Conservation (phyloP, 2,888 invertebrate species). For the Candidula unifasciata region DNA sequence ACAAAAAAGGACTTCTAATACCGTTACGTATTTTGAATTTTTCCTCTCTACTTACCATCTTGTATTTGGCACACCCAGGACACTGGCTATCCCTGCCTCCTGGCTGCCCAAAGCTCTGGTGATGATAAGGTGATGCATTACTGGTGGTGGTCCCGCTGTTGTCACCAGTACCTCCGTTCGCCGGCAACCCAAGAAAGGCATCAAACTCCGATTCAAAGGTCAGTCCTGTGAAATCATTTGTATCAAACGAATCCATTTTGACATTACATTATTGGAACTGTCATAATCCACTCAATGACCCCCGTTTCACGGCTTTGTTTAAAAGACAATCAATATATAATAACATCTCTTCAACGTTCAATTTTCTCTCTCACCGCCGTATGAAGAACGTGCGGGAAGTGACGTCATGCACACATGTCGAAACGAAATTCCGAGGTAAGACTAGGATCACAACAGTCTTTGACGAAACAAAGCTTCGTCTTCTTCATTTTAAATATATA, state of each 20-base stretch:
- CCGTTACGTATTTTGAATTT: background rate
- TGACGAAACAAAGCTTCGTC: slow-evolving; percentile 2
- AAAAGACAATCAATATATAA: background rate
- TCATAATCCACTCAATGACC: background rate
- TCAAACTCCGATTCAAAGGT: slow-evolving; percentile 31
- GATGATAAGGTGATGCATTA: too few relatives aligned
- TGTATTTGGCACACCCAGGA: slow-evolving; percentile 35
- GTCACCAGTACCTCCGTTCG: background rate
- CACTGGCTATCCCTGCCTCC: slow-evolving; percentile 22
- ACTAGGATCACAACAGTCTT: background rate
- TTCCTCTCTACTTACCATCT: slow-evolving; percentile 12
- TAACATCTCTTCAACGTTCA: background rate
- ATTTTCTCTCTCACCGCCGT: slow-evolving; percentile 23
- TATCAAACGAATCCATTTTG: slow-evolving; percentile 34
- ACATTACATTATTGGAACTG: background rate
- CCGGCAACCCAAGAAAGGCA: slow-evolving; percentile 15
- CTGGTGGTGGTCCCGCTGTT: background rate
- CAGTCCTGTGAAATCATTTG: slow-evolving; percentile 1
- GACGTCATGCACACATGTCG: slow-evolving; percentile 12
- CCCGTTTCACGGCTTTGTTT: slow-evolving; percentile 10
- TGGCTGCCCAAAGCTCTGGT: background rate
- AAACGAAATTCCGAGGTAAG: slow-evolving; percentile 36
- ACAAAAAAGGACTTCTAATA: too few relatives aligned
- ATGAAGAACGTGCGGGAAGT: slow-evolving; percentile 45
- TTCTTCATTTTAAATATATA: background rate